A percentile compares a stretch with the other conserved stretches of the same genome.
Conservation (phyloP, 1,140 invertebrate genomes). For the Eciton burchellii region DNA sequence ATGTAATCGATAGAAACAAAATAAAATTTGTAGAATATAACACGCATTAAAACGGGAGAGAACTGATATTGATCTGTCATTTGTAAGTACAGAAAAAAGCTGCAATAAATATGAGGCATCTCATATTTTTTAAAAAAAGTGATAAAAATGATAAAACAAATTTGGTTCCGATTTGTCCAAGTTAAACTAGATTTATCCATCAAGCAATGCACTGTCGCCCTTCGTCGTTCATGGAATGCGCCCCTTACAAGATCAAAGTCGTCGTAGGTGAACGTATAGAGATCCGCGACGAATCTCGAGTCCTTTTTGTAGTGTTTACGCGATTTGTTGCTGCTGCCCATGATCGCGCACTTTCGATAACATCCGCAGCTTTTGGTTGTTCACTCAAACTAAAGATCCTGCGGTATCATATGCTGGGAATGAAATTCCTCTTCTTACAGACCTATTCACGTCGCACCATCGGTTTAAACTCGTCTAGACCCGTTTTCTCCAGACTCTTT, state of each 20-base stretch:
- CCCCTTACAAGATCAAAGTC: constrained; percentile 86
- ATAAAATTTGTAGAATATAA: background rate
- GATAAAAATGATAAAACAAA: background rate
- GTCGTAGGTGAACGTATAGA: constrained; percentile 94
- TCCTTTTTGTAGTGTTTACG: constrained; percentile 93
- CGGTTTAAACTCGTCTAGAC: background rate
- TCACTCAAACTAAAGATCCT: background rate
- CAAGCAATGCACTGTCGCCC: constrained; percentile 25
- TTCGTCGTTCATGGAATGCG: constrained; percentile 19
- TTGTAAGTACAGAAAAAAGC: background rate
- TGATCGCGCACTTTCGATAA: constrained; percentile 58
- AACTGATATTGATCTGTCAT: background rate
- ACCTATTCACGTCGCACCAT: background rate
- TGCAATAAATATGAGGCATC: background rate
- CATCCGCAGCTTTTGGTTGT: background rate
- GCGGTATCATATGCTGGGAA: background rate
- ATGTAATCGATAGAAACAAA: background rate
- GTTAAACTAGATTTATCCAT: background rate
- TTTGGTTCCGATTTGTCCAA: constrained; percentile 6
- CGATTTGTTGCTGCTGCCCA: constrained; percentile 82
- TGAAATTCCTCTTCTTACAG: background rate
- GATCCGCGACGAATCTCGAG: constrained; percentile 91
- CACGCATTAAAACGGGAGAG: background rate
- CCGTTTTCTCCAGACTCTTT: background rate
- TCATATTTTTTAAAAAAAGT: background rate